Conservation (phyloP, 2,113 vertebrate genomes). For the Ceyx cyanopectus region DNA sequence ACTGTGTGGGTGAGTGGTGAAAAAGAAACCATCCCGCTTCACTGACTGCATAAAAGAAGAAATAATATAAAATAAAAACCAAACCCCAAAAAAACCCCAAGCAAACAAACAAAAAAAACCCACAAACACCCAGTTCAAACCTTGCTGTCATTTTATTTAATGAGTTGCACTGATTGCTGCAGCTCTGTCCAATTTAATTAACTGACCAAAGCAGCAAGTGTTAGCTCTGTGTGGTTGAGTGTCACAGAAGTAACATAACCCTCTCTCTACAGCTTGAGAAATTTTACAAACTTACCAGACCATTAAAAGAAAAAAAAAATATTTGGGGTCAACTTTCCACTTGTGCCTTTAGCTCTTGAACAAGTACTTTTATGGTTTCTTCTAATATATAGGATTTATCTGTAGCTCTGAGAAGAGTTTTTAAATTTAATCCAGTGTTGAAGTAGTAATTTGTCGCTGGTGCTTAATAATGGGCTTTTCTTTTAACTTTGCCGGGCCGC, state of each 20-base stretch:
- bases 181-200: constrained; percentile 14
- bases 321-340: constrained; percentile 79
- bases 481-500: constrained; percentile 64
- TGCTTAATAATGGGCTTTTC: constrained; percentile 67
- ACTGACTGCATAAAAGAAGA: background rate
- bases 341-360: constrained; percentile 75
- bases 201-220: constrained; percentile 1
- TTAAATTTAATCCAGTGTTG: constrained; percentile 76
- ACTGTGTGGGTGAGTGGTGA: background rate
- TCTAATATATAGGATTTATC: constrained; percentile 78
- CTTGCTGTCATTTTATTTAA: background rate
- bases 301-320: constrained; percentile 64
- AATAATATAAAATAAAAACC: background rate
- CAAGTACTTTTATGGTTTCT: constrained; percentile 75
- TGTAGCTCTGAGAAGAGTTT: constrained; percentile 78
- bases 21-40: background rate
- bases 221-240: background rate
- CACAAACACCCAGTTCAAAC: background rate
- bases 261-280: constrained; percentile 4
- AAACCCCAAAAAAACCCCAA: background rate
- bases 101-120: background rate
- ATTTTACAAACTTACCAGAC: constrained; percentile 74
- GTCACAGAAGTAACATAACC: background rate
- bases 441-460: constrained; percentile 77
- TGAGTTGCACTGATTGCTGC: background rate